phyloP scores from a whole-genome alignment of 1,140 invertebrate species.

The Cyclargus thomasi region DNA sequence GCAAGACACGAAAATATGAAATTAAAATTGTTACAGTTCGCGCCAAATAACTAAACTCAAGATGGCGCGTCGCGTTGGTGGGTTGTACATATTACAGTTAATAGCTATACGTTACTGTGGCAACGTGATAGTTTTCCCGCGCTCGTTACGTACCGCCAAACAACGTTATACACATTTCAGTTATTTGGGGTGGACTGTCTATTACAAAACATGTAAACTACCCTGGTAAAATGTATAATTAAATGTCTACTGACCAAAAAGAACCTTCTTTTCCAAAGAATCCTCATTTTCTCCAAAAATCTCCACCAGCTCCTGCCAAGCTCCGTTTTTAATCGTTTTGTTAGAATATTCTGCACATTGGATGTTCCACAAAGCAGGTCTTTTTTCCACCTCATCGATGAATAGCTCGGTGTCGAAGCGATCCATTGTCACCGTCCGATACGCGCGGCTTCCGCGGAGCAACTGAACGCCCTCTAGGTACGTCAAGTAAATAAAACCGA shows the following conservation, averaged over 20 bases:
- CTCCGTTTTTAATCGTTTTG: slow-evolving; percentile 31
- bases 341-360: slow-evolving; percentile 36
- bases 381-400: slow-evolving; percentile 38
- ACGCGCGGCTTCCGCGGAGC: slow-evolving; percentile 20
- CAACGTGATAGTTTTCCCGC: too few relatives aligned
- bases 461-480: slow-evolving; percentile 23
- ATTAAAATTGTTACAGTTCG: too few relatives aligned
- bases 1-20: slow-evolving; percentile 10
- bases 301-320: slow-evolving; percentile 29
- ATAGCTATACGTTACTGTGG: too few relatives aligned
- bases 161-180: too few relatives aligned
- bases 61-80: too few relatives aligned
- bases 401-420: slow-evolving; percentile 28
- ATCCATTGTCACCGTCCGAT: slow-evolving; percentile 22
- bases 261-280: slow-evolving; percentile 26
- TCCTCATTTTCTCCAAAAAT: slow-evolving; percentile 28
- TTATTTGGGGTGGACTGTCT: too few relatives aligned
- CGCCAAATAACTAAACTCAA: too few relatives aligned
- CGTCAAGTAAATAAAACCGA: too few relatives aligned
- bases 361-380: slow-evolving; percentile 38
- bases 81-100: too few relatives aligned
- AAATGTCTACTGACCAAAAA: slow-evolving; percentile 22
- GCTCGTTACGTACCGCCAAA: too few relatives aligned
- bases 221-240: neutral
- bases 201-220: too few relatives aligned